Evolutionary conservation across 2,888 invertebrate species (phyloP).

Genomic region (Homarus gammarus): DNA sequence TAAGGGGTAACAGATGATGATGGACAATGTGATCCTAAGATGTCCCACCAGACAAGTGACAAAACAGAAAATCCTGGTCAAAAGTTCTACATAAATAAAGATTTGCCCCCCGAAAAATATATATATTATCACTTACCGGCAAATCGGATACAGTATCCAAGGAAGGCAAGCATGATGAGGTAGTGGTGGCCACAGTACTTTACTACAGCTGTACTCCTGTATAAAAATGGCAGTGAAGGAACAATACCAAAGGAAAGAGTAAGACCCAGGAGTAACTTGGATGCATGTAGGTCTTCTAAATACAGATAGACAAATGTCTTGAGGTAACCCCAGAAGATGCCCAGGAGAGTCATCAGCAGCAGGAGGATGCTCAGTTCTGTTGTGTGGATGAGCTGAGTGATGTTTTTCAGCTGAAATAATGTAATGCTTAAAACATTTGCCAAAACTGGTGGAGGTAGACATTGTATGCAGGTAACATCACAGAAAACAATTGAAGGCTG

Average conservation of each 20-base stretch:
- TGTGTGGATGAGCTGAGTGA: slow-evolving; percentile 59
- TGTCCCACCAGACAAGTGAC: too few relatives aligned
- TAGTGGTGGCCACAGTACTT: slow-evolving; percentile 91
- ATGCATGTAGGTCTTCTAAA: slow-evolving; percentile 82
- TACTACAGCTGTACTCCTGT: slow-evolving; percentile 89
- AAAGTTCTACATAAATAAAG: too few relatives aligned
- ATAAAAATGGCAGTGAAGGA: slow-evolving; percentile 86
- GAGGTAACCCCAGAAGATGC: slow-evolving; percentile 89
- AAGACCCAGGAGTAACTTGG: slow-evolving; percentile 84
- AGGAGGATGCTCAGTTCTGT: slow-evolving; percentile 80
- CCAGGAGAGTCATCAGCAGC: slow-evolving; percentile 85
- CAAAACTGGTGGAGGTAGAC: too few relatives aligned
- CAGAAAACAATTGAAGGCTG: too few relatives aligned
- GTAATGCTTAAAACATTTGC: neutral
- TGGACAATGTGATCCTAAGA: too few relatives aligned
- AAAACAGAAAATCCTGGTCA: too few relatives aligned
- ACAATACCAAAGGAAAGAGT: slow-evolving; percentile 85
- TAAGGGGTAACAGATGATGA: too few relatives aligned
- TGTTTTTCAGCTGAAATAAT: slow-evolving; percentile 65
- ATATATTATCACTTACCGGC: slow-evolving; percentile 82
- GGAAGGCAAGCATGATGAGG: slow-evolving; percentile 89
- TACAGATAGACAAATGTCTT: slow-evolving; percentile 88
- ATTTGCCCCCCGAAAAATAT: too few relatives aligned
- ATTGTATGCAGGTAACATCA: too few relatives aligned
- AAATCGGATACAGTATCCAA: slow-evolving; percentile 88